Evolutionary conservation across 2,113 vertebrate species (phyloP).

Genomic region (Python bivittatus): DNA sequence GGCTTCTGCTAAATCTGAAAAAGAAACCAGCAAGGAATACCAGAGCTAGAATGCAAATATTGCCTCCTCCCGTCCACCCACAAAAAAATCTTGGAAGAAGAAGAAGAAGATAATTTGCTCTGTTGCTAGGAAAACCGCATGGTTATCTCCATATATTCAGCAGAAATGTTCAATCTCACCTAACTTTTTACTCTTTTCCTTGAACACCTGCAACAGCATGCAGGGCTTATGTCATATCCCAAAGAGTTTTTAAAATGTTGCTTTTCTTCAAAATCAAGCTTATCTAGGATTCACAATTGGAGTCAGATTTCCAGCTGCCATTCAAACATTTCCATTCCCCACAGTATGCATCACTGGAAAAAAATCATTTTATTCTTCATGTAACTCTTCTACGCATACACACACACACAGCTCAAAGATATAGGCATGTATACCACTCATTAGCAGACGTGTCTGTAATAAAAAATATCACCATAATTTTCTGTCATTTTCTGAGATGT

Average conservation of each 20-base stretch:
- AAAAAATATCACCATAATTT: conserved; percentile 17
- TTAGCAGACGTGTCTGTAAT: not conserved
- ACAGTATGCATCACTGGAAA: not conserved
- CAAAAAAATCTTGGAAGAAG: not conserved
- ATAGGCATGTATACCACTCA: not conserved
- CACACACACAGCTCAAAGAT: not conserved
- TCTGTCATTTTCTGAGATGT: not conserved
- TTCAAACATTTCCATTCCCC: not conserved
- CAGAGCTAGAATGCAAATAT: not conserved
- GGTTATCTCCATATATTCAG: not conserved
- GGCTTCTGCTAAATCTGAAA: not conserved
- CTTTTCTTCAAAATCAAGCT: not conserved
- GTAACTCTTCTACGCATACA: not conserved
- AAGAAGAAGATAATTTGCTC: too few species aligned
- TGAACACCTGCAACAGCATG: not conserved
- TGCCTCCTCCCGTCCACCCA: not conserved
- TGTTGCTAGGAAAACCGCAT: not conserved
- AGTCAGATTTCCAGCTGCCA: not conserved
- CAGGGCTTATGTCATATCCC: not conserved
- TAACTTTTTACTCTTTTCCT: not conserved
- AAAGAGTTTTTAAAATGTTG: not conserved
- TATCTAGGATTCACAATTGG: not conserved
- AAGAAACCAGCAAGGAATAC: not conserved
- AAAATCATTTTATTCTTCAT: not conserved
- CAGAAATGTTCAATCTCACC: not conserved